Conservation (phyloP, 2,113 vertebrate species). For the Chionis minor region DNA sequence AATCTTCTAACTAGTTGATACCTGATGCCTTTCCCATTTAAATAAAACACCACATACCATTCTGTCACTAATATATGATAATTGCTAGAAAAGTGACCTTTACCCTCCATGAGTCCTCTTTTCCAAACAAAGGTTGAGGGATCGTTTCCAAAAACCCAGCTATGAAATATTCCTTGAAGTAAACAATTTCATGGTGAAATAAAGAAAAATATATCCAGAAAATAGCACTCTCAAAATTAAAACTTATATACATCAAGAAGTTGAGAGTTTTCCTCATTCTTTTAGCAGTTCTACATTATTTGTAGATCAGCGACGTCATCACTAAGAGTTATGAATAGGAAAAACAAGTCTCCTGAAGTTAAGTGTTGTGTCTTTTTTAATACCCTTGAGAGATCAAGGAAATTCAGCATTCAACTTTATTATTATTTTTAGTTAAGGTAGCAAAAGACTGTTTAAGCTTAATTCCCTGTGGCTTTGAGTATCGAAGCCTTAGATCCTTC, state of each 20-base stretch:
- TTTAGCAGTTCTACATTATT: not conserved
- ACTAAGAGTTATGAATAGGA: not conserved
- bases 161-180: not conserved
- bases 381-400: not conserved
- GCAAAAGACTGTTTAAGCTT: not conserved
- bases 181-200: slow-evolving; percentile 36
- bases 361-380: not conserved
- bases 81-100: not conserved
- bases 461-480: not conserved
- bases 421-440: not conserved
- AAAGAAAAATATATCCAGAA: slow-evolving; percentile 26
- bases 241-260: slow-evolving; percentile 5
- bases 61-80: not conserved
- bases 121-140: not conserved
- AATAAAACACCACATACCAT: not conserved
- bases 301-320: not conserved
- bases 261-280: not conserved
- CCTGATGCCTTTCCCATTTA: slow-evolving; percentile 1
- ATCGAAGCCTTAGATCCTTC: not conserved
- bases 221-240: slow-evolving; percentile 29
- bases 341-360: slow-evolving; percentile 3
- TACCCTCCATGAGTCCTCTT: not conserved
- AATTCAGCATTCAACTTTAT: not conserved
- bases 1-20: slow-evolving; percentile 26
- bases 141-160: not conserved